Conservation (phyloP, 2,113 vertebrate genomes). For the Arothron firmamentum region DNA sequence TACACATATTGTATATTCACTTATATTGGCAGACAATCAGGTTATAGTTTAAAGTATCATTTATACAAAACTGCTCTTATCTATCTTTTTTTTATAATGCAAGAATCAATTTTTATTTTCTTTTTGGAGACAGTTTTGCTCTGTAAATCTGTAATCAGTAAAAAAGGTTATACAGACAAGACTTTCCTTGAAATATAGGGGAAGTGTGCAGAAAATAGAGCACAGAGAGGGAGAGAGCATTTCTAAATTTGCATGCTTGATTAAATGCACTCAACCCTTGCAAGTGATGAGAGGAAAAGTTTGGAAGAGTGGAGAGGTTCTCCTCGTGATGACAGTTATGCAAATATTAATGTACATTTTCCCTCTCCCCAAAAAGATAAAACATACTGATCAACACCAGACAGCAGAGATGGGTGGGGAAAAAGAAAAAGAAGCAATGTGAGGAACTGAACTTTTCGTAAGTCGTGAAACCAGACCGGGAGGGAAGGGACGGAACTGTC, state of each 20-base stretch:
- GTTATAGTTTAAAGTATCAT: too few relatives aligned
- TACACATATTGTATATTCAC: too few relatives aligned
- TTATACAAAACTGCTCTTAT: too few relatives aligned
- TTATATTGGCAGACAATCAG: too few relatives aligned
- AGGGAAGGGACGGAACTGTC: neutral
- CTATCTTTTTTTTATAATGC: too few relatives aligned
- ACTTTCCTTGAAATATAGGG: too few relatives aligned
- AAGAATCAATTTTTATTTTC: too few relatives aligned
- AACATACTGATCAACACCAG: neutral
- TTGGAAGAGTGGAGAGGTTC: conserved; percentile 19
- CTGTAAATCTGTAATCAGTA: too few relatives aligned
- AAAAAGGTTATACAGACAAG: too few relatives aligned
- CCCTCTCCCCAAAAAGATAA: neutral
- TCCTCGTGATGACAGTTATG: conserved; percentile 64
- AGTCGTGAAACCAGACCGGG: neutral
- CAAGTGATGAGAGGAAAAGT: conserved; percentile 19
- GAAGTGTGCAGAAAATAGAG: neutral
- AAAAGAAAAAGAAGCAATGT: neutral
- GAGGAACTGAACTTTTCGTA: neutral
- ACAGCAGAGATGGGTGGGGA: neutral
- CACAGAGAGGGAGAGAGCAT: neutral
- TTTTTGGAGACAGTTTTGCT: too few relatives aligned
- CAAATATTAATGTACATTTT: conserved; percentile 51
- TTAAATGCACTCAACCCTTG: conserved; percentile 18
- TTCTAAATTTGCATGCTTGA: conserved; percentile 56